These are phyloP conservation scores for Grantiella picta DNA, from an alignment of 2,113 vertebrate species.

Conservation along the genomic window DNA sequence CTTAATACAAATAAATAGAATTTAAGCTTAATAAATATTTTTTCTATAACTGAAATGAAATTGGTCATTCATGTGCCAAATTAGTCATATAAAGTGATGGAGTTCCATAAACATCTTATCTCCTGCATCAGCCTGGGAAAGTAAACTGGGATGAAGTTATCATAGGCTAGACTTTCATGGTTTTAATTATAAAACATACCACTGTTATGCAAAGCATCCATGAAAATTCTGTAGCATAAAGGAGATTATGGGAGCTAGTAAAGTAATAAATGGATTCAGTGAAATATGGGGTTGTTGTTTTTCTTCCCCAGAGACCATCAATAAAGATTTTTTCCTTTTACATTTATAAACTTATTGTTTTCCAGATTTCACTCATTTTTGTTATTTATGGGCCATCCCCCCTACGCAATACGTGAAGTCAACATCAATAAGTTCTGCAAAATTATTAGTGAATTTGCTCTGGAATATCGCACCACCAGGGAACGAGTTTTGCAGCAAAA, in stretches of 20 bases:
- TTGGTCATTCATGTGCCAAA: slow-evolving; percentile 2
- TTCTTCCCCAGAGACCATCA: neutral
- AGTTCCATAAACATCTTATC: slow-evolving; percentile 44
- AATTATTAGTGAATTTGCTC: slow-evolving; percentile 93
- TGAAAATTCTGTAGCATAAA: neutral
- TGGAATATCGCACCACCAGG: slow-evolving; percentile 95
- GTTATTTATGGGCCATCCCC: slow-evolving; percentile 92
- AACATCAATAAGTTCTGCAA: slow-evolving; percentile 96
- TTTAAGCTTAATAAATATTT: slow-evolving; percentile 48
- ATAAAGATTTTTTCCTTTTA: neutral
- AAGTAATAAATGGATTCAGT: neutral
- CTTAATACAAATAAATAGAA: slow-evolving; percentile 46
- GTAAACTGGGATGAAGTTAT: slow-evolving; percentile 8
- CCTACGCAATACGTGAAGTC: slow-evolving; percentile 88
- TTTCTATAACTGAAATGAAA: slow-evolving; percentile 2
- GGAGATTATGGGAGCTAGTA: neutral
- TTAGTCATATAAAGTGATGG: slow-evolving; percentile 24
- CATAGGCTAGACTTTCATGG: slow-evolving; percentile 23
- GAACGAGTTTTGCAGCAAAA: slow-evolving; percentile 95
- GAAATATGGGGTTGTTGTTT: neutral
- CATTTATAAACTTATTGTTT: neutral
- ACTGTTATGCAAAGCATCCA: slow-evolving; percentile 34
- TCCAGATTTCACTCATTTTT: slow-evolving; percentile 94
- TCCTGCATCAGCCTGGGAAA: slow-evolving; percentile 34
- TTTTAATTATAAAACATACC: slow-evolving; percentile 43